These are phyloP conservation scores for Magallana ariakensis DNA, from an alignment of 1,140 invertebrate species.

Conservation along the genomic window DNA sequence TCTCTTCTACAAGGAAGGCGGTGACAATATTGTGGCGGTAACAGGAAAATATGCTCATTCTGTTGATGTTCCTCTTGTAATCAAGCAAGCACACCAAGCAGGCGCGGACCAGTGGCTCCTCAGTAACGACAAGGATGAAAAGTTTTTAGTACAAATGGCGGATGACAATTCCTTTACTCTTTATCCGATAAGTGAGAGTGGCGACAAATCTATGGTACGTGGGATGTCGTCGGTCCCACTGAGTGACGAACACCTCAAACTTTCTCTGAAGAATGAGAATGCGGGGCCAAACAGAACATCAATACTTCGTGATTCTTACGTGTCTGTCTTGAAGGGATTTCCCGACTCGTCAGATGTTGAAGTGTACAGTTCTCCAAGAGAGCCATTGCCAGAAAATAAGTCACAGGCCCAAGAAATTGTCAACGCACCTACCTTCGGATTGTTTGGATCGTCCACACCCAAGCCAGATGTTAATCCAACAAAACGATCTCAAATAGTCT, in stretches of 20 bases:
- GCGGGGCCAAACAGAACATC: slow-evolving; percentile 81
- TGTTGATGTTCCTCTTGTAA: slow-evolving; percentile 70
- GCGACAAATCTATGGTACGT: slow-evolving; percentile 46
- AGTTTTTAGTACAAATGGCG: slow-evolving; percentile 41
- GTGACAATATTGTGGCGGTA: slow-evolving; percentile 54
- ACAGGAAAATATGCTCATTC: slow-evolving; percentile 63
- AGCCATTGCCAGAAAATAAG: slow-evolving; percentile 31
- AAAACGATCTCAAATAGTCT: slow-evolving; percentile 66
- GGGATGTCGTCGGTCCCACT: slow-evolving; percentile 62
- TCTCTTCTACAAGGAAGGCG: slow-evolving; percentile 72
- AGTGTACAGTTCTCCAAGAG: slow-evolving; percentile 64
- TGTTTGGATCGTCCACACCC: slow-evolving; percentile 1
- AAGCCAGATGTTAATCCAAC: background rate
- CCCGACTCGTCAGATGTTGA: slow-evolving; percentile 78
- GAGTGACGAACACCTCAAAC: slow-evolving; percentile 63
- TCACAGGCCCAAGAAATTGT: background rate
- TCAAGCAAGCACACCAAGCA: slow-evolving; percentile 66
- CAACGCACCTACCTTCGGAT: slow-evolving; percentile 3
- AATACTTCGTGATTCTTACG: slow-evolving; percentile 79
- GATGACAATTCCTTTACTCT: slow-evolving; percentile 69
- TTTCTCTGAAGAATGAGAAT: slow-evolving; percentile 77
- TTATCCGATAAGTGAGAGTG: slow-evolving; percentile 72
- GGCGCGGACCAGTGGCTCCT: slow-evolving; percentile 70
- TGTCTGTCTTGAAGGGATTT: slow-evolving; percentile 81
- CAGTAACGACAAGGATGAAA: slow-evolving; percentile 48